A percentile compares a stretch with the other conserved stretches of the same genome.
Conservation (phyloP, 1,140 invertebrate genomes). For the Drosophila mojavensis region DNA sequence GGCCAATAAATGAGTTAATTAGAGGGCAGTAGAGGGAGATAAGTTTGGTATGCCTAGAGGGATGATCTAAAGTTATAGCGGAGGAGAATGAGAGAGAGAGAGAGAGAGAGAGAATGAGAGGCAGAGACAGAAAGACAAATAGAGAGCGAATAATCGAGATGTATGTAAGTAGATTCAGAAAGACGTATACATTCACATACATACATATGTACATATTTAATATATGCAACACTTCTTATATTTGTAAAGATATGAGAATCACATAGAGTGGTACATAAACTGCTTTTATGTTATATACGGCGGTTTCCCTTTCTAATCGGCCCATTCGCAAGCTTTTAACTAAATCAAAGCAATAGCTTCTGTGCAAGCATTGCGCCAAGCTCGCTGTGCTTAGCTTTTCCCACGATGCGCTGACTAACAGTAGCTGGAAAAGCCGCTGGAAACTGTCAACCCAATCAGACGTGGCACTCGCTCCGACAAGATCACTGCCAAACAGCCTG, state of each 20-base stretch:
- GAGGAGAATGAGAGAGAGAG: too few species aligned
- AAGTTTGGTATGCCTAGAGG: too few species aligned
- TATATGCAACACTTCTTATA: too few species aligned
- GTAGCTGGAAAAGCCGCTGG: constrained; percentile 63
- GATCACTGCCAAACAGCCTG: constrained; percentile 65
- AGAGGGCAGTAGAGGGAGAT: too few species aligned
- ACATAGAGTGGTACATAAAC: neutral
- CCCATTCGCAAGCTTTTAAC: neutral
- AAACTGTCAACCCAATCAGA: constrained; percentile 77
- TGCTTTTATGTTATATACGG: neutral
- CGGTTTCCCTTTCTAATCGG: neutral
- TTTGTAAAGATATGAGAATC: neutral
- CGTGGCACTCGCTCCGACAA: constrained; percentile 68
- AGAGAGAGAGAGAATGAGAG: too few species aligned
- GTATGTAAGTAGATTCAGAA: too few species aligned
- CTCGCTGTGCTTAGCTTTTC: constrained; percentile 17
- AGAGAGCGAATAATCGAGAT: too few species aligned
- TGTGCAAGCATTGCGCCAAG: neutral
- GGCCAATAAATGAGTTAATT: too few species aligned
- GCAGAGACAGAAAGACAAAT: too few species aligned
- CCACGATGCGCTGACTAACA: constrained; percentile 55
- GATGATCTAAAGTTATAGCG: too few species aligned
- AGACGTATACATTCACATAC: too few species aligned
- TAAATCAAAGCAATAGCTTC: neutral
- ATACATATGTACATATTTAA: too few species aligned